Evolutionary conservation across 30 jellyfish, hydroid and myxozoan species (phyloP).

Genomic region (Aurelia sp.): DNA sequence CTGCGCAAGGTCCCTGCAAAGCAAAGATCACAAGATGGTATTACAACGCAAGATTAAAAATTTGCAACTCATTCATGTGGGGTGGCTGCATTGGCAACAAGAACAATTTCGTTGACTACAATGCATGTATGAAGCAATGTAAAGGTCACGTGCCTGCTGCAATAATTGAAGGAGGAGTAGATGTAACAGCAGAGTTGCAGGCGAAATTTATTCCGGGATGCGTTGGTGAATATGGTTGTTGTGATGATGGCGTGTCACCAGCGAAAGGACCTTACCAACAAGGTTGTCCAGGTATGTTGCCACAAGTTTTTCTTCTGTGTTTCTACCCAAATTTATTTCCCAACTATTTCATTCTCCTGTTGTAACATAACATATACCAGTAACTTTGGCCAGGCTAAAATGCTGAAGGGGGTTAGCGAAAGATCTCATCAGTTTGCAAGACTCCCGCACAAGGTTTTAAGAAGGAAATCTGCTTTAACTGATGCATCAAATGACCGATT

Average conservation of each 20-base stretch:
- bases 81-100: constrained; percentile 95
- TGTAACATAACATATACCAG: not conserved
- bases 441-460: no score
- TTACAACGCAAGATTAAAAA: constrained; percentile 67
- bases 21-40: constrained; percentile 91
- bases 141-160: constrained; percentile 34
- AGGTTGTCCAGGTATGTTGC: constrained; percentile 79
- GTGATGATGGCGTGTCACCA: constrained; percentile 69
- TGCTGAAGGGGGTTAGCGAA: no score
- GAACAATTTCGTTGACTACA: constrained; percentile 73
- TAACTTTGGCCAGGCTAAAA: no score
- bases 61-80: constrained; percentile 85
- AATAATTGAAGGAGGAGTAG: constrained; percentile 6
- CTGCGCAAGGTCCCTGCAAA: constrained; percentile 83
- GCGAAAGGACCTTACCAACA: constrained; percentile 78
- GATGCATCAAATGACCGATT: no score
- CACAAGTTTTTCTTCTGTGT: not conserved
- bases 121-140: constrained; percentile 68
- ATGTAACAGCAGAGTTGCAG: constrained; percentile 15
- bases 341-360: not conserved
- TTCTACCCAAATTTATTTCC: not conserved
- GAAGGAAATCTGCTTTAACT: no score
- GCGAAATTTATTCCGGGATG: constrained; percentile 61
- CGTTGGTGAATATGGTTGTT: constrained; percentile 77
- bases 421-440: no score